phyloP scores from a whole-genome alignment of 2,888 invertebrate genomes.

The Apamea epomidion region DNA sequence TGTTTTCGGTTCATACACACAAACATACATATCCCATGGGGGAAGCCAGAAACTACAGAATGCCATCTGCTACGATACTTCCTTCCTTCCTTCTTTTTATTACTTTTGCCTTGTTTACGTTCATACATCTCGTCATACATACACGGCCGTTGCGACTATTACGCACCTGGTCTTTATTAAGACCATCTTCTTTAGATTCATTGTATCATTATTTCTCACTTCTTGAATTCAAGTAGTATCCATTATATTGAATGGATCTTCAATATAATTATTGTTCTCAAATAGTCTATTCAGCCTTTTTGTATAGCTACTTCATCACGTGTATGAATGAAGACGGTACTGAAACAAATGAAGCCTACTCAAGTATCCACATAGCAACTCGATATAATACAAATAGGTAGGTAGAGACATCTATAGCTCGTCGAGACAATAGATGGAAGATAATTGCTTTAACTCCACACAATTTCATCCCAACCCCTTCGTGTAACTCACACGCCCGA shows the following conservation, averaged over 20 bases:
- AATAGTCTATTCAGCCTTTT: not conserved
- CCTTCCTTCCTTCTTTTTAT: no score
- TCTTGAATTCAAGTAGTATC: not conserved
- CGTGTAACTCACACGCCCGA: constrained; percentile 56
- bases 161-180: not conserved
- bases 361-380: constrained; percentile 32
- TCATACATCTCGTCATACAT: not conserved
- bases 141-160: not conserved
- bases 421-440: constrained; percentile 75
- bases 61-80: no score
- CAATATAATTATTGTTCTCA: not conserved
- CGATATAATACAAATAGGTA: constrained; percentile 16
- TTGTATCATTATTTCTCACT: not conserved
- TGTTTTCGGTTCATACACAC: not conserved
- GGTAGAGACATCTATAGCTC: constrained; percentile 33
- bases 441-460: constrained; percentile 75
- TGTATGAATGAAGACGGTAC: not conserved
- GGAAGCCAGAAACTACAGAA: no score
- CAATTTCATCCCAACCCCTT: constrained; percentile 53
- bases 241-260: not conserved
- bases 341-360: constrained; percentile 27
- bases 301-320: not conserved
- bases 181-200: no score
- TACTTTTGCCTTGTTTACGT: no score
- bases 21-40: not conserved